Conservation (phyloP, 2,797 vertebrate species). For the Lateolabrax maculatus region DNA sequence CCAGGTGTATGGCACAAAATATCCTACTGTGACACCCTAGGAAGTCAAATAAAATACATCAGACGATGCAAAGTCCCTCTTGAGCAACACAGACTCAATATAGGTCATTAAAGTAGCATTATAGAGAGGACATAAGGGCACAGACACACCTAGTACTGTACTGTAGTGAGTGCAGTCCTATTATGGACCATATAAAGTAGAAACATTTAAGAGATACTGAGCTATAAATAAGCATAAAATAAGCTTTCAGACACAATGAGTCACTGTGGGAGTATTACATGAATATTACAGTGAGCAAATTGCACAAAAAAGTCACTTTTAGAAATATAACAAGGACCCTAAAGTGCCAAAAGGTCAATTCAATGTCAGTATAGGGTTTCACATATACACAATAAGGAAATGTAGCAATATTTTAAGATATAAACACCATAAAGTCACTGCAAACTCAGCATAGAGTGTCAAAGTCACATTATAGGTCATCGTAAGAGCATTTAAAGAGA, state of each 20-base stretch:
- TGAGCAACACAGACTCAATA: neutral
- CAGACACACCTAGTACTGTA: slow-evolving; percentile 31
- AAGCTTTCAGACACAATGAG: neutral
- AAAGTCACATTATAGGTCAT: neutral
- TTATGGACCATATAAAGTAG: neutral
- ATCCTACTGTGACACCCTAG: rapidly evolving
- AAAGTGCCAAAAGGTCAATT: neutral
- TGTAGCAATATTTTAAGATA: neutral
- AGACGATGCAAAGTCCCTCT: neutral
- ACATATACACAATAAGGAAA: neutral
- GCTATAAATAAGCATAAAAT: slow-evolving; percentile 14
- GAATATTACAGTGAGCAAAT: neutral
- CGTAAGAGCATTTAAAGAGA: neutral
- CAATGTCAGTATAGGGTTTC: neutral
- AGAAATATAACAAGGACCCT: neutral
- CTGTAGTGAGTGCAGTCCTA: neutral
- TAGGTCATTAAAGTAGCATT: neutral
- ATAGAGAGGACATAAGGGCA: neutral
- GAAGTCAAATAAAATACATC: neutral
- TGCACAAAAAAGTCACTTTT: neutral
- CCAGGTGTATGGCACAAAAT: neutral
- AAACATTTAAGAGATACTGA: neutral
- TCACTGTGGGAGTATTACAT: slow-evolving; percentile 5
- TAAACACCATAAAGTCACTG: neutral
- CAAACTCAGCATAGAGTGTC: neutral